A percentile compares a stretch with the other conserved stretches of the same genome.
Conservation (phyloP, 2,113 vertebrate genomes). For the Puffinus mauretanicus region DNA sequence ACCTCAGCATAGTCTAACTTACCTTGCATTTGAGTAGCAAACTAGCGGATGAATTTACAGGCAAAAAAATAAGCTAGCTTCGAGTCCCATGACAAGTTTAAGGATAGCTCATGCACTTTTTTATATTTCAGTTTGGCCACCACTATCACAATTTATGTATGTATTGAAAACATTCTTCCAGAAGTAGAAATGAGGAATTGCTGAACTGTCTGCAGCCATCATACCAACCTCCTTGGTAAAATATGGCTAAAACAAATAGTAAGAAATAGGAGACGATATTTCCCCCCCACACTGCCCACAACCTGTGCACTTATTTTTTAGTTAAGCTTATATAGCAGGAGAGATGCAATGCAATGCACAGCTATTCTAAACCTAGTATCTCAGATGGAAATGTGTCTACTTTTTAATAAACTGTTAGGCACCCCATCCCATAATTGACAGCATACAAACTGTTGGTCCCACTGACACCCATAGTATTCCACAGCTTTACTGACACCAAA, state of each 20-base stretch:
- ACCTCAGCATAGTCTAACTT: neutral
- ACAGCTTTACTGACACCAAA: neutral
- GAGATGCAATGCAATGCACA: rapidly evolving
- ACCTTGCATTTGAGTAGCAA: neutral
- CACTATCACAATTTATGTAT: neutral
- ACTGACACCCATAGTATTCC: neutral
- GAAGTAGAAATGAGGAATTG: neutral
- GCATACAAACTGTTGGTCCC: neutral
- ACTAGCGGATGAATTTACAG: neutral
- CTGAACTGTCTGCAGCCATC: neutral
- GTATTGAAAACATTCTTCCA: neutral
- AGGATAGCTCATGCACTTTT: neutral
- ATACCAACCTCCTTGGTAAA: neutral
- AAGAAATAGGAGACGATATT: neutral
- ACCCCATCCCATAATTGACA: neutral
- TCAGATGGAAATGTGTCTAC: neutral
- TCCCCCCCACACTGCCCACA: neutral
- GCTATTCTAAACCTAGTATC: neutral
- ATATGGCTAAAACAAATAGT: neutral
- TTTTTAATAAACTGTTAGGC: neutral
- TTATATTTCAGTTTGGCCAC: neutral
- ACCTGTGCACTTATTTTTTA: neutral
- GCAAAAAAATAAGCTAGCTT: neutral
- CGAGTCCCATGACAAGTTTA: neutral
- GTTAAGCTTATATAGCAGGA: neutral